Evolutionary conservation across 2,797 vertebrate genomes (phyloP), one percentile per base, ranked within the genome.

Genomic region (Pangasius krempfi): DNA sequence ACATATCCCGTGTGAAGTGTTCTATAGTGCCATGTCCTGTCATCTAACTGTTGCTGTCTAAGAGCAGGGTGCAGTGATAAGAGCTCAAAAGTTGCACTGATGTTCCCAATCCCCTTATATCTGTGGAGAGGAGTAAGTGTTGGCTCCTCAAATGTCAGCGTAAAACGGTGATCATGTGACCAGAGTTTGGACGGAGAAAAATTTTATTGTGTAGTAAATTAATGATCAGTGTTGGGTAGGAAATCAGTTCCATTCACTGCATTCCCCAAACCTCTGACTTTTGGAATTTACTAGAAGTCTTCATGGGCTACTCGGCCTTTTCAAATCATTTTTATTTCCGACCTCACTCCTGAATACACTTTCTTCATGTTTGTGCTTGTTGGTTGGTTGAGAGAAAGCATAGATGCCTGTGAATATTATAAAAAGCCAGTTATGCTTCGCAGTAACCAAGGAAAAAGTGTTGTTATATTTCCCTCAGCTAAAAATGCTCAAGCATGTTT

Each of bases 361-460:
- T 83, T 5, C 89, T 91, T 88, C 5, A 70, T 66, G 88, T 90
- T 87, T 91, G 86, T 87, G 88, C 64, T 58, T 86, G 50, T 62
- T 8, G 25, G 66, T 25, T 60, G 33, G 72, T 72, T 56, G 33
- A 79, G 30, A 66, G 66, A 73, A 82, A 47, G 60, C 40, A 20
- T n/a, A 40, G 40, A 12, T 25, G 30, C 64, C 64, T 84, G 64
- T 33, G 64, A 54, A 68, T n/a, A 30, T 84, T 68, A 66, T 68
- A 66, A 52, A 52, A 33, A 84, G 5, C 1, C 44, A 33, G 64
- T 52, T 84, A n/a, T 1, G 30, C 68, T 84, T 52, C 62, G 13
- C 18, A 68, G 62, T 50, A 62, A 62, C 13, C 12, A 58, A 58
- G 33, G 33, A 47, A 14, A 83, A 60, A 44, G 52, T 25, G 37